Percentiles rank a stretch among this genome's conserved stretches.
phyloP scores from a whole-genome alignment of 2,113 vertebrate genomes.

The Pelmatolapia mariae region DNA sequence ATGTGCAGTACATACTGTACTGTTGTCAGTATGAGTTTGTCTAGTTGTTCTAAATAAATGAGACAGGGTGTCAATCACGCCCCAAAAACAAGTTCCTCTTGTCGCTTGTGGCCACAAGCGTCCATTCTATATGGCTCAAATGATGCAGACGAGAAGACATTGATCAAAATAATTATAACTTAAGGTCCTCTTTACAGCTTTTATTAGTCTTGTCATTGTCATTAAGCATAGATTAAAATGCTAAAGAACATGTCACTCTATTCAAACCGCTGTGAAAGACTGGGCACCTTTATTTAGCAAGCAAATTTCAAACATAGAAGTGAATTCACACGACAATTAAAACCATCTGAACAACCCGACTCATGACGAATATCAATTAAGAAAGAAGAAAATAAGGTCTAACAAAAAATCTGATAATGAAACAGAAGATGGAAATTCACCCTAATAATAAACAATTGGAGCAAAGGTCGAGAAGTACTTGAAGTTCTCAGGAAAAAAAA shows the following conservation, averaged over 20 bases:
- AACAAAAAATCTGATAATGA: background rate
- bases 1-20: background rate
- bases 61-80: background rate
- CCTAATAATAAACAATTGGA: background rate
- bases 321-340: background rate
- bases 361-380: background rate
- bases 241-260: background rate
- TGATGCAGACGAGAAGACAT: background rate
- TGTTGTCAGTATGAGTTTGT: background rate
- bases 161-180: background rate
- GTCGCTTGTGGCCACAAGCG: background rate
- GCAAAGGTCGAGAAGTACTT: background rate
- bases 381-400: background rate
- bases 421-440: background rate
- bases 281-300: background rate
- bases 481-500: fast-evolving
- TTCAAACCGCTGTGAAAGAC: background rate
- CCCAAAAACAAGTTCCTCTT: background rate
- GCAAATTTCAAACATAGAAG: background rate
- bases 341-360: background rate
- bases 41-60: background rate
- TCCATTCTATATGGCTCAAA: background rate
- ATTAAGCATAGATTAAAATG: background rate
- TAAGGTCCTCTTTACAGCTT: background rate
- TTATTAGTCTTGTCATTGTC: background rate